These are phyloP conservation scores for Drosophila borealis DNA, from an alignment of 2,888 invertebrate species.

Conservation along the genomic window DNA sequence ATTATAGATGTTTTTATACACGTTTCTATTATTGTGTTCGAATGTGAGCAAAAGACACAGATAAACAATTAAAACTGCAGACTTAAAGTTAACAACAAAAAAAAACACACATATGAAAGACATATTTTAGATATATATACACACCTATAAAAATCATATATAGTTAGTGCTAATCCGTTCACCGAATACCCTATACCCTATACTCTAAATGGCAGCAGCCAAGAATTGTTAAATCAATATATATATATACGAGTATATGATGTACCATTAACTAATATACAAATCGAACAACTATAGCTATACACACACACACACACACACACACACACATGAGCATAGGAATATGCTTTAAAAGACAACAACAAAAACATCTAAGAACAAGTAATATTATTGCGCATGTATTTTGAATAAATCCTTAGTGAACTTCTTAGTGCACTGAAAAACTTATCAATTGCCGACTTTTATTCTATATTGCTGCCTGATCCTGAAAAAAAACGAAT, in stretches of 20 bases:
- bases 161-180: conserved; percentile 30
- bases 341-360: conserved; percentile 24
- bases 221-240: conserved; percentile 21
- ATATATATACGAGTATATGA: conserved; percentile 7
- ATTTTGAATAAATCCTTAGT: conserved; percentile 65
- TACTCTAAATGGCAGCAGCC: conserved; percentile 1
- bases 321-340: conserved; percentile 8
- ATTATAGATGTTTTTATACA: conserved; percentile 36
- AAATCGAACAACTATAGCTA: conserved; percentile 49
- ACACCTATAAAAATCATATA: conserved; percentile 15
- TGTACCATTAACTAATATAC: conserved; percentile 20
- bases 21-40: conserved; percentile 49
- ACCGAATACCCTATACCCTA: conserved; percentile 5
- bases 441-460: conserved; percentile 5
- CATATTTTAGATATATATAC: conserved; percentile 51
- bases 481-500: not conserved
- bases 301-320: not conserved
- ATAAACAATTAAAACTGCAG: conserved; percentile 23
- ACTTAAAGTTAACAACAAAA: conserved; percentile 60
- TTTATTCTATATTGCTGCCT: not conserved
- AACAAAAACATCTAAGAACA: conserved; percentile 23
- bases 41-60: conserved; percentile 32
- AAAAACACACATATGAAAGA: conserved; percentile 46
- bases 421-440: conserved; percentile 45
- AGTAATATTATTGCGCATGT: conserved; percentile 69